Base-by-base conservation (phyloP, 2,888 invertebrate species). In the Heliconius hortense region DNA sequence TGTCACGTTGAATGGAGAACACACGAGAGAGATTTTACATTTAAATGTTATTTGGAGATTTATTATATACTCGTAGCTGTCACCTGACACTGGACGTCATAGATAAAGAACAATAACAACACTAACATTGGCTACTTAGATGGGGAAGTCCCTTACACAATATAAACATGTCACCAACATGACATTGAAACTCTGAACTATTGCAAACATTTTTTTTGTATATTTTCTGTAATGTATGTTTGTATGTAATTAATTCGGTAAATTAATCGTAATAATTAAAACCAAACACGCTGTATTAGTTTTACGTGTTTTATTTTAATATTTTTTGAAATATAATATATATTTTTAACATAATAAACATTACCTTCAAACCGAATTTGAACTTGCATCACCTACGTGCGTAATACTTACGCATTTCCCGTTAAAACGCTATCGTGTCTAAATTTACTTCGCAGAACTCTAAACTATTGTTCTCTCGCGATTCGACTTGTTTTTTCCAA, bases 381-480 rank as follows among this genome's bases (percentile, higher is more conserved):
- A 66, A 66, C 66, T 39, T 2, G 39, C 39, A 66, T 15, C 15
- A 24, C 15, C 66, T 8, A 66, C 64, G 24, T 66, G 64, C 64
- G 64, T 64, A 64, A 66, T 66, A n/a, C 24, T 66, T 66, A 43
- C 39, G 66, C 66, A 28, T 66, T 39, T 66, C 39, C 66, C 39
- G 39, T 69, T 56, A 69, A n/a, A 31, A 21, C 39, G 60, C 26
- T 62, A 71, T 62, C 59, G 60, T 26, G 28, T 39, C 71, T 60
- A 43, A 71, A 43, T 43, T 26, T 62, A 60, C 24, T 60, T 62
- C 71, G 26, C 59, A 60, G 59, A 71, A 59, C 71, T 71, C 24
- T 18, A 60, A 28, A 73, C 59, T 39, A 73, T 60, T 73, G 67
- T 67, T 59, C 63, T 67, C 59, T 75, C 43, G 39, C 24, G 64